A percentile compares a stretch with the other conserved stretches of the same genome.
These are phyloP conservation scores for Emydocephalus ijimae DNA, from an alignment of 2,113 vertebrate genomes.

Conservation along the genomic window DNA sequence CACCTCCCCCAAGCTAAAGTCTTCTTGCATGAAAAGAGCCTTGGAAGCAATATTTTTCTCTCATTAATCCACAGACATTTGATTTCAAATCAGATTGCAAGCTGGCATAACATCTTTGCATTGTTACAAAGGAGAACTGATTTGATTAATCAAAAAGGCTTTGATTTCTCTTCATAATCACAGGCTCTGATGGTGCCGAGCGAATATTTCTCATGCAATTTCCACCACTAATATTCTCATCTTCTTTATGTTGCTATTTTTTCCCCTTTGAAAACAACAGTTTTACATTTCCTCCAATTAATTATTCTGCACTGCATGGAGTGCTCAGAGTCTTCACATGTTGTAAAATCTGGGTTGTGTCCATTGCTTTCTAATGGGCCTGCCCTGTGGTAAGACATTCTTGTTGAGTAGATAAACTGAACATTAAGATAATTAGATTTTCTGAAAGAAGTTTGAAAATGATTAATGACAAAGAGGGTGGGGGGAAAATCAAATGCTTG, in stretches of 20 bases:
- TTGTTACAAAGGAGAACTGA: slow-evolving; percentile 65
- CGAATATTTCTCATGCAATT: slow-evolving; percentile 47
- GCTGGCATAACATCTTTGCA: slow-evolving; percentile 62
- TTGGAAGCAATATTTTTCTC: slow-evolving; percentile 56
- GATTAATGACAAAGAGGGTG: neutral
- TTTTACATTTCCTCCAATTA: slow-evolving; percentile 36
- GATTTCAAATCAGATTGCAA: slow-evolving; percentile 66
- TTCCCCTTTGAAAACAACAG: slow-evolving; percentile 16
- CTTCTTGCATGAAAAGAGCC: slow-evolving; percentile 49
- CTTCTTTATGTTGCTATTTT: slow-evolving; percentile 45
- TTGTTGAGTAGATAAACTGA: neutral
- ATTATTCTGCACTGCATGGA: neutral
- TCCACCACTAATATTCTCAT: slow-evolving; percentile 19
- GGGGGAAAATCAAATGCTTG: neutral
- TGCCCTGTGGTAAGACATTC: neutral
- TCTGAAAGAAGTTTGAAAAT: neutral
- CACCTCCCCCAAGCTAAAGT: slow-evolving; percentile 18
- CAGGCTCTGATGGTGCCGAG: slow-evolving; percentile 46
- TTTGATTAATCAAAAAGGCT: slow-evolving; percentile 69
- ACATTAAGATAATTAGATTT: neutral
- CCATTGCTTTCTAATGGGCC: slow-evolving; percentile 1
- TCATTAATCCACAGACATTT: slow-evolving; percentile 65
- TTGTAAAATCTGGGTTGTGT: neutral
- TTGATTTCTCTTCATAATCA: slow-evolving; percentile 63
- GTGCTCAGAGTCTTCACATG: neutral